Conservation (phyloP, 1,140 invertebrate species). For the Helicoverpa armigera region DNA sequence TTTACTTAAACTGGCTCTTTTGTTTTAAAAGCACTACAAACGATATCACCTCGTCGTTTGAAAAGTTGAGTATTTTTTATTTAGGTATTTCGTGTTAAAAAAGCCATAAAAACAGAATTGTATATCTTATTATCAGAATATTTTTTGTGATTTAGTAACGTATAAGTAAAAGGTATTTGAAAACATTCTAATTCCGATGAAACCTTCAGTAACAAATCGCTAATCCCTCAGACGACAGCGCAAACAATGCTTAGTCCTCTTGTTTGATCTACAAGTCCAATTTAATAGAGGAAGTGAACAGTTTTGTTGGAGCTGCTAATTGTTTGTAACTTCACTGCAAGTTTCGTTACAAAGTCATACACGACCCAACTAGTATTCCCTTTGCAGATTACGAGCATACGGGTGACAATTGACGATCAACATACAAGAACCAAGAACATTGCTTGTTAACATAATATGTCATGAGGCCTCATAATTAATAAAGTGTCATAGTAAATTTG, state of each 20-base stretch:
- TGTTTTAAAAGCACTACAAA: no score
- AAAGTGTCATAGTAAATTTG: conserved; percentile 17
- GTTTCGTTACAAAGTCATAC: conserved; percentile 28
- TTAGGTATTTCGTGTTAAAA: no score
- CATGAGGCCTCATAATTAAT: conserved; percentile 1
- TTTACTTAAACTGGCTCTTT: no score
- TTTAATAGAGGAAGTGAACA: conserved; percentile 31
- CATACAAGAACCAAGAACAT: neutral
- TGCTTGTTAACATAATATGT: neutral
- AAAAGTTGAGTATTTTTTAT: no score
- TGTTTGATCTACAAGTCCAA: conserved; percentile 27
- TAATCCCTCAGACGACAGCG: conserved; percentile 1
- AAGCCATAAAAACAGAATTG: no score
- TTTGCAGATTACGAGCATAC: neutral
- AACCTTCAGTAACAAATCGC: neutral
- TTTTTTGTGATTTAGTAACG: no score
- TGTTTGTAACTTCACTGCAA: conserved; percentile 19
- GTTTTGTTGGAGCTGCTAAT: conserved; percentile 28
- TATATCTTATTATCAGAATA: no score
- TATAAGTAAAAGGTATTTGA: no score
- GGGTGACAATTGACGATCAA: conserved; percentile 1
- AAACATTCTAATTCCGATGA: neutral
- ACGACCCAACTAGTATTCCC: neutral
- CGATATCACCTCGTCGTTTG: no score
- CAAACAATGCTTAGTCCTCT: conserved; percentile 12